phyloP scores from a whole-genome alignment of 1,140 invertebrate genomes.

The Lepidurus packardi region DNA sequence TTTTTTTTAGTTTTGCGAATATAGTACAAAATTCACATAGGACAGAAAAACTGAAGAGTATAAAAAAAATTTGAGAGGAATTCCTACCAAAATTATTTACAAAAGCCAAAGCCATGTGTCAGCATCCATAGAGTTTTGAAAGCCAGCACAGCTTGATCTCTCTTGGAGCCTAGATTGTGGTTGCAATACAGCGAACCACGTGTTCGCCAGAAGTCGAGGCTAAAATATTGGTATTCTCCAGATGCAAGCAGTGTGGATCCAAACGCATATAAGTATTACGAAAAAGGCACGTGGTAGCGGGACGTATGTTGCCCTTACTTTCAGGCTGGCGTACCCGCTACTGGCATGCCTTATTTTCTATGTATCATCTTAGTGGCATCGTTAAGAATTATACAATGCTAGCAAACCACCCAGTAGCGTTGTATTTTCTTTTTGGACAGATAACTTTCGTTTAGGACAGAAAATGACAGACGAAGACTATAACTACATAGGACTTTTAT shows the following conservation, averaged over 20 bases:
- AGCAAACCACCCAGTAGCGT: background rate
- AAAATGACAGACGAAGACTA: no score
- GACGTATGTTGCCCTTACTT: background rate
- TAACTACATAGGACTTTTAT: no score
- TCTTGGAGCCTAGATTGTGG: background rate
- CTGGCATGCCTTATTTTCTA: slow-evolving; percentile 9
- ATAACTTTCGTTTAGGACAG: no score
- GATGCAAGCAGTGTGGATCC: background rate
- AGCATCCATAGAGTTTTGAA: background rate
- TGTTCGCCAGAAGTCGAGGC: slow-evolving; percentile 3
- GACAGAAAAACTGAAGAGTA: background rate
- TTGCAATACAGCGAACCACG: background rate
- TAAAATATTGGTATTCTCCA: slow-evolving; percentile 6
- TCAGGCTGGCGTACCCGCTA: background rate
- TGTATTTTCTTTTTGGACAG: background rate
- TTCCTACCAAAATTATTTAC: background rate
- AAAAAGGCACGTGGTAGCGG: background rate
- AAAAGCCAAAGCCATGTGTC: slow-evolving; percentile 1
- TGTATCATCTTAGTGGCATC: background rate
- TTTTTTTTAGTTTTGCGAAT: background rate
- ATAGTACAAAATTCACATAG: background rate
- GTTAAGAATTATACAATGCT: background rate
- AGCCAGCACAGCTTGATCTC: background rate
- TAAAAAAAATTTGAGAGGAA: background rate
- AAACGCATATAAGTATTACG: background rate